Percentiles rank a stretch among this genome's conserved stretches.
phyloP scores from a whole-genome alignment of 92 coral and sea anemone genomes.

The Porites divaricata region DNA sequence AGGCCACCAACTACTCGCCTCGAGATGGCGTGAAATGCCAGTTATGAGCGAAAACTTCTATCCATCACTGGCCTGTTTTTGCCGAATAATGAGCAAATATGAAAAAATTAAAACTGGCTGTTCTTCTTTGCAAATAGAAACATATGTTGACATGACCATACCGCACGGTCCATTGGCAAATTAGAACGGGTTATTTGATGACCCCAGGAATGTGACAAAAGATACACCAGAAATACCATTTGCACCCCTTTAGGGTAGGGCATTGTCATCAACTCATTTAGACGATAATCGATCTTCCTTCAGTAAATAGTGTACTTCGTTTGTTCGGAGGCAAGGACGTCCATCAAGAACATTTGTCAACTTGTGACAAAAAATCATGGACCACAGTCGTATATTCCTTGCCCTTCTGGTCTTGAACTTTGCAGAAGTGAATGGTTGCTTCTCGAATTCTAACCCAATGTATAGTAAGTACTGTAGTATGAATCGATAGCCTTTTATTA shows the following conservation, averaged over 20 bases:
- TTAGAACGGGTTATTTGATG: constrained; percentile 3
- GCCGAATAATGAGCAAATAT: background rate
- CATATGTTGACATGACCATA: background rate
- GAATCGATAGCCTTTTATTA: background rate
- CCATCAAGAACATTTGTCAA: no score
- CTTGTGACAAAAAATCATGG: background rate
- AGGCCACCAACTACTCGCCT: no score
- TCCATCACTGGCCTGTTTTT: background rate
- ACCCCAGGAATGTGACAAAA: constrained; percentile 14
- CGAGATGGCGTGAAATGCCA: no score
- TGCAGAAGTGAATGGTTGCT: background rate
- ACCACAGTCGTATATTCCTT: background rate
- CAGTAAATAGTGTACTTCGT: background rate
- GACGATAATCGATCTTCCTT: background rate
- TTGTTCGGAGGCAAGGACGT: no score
- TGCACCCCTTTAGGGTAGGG: constrained; percentile 8
- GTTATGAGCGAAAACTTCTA: no score
- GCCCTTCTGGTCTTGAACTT: background rate
- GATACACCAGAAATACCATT: constrained; percentile 5
- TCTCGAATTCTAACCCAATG: background rate
- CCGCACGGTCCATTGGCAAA: constrained; percentile 9
- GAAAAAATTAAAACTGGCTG: background rate
- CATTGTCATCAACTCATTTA: constrained; percentile 24
- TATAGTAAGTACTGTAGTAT: constrained; percentile 17
- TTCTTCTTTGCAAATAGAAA: background rate